Evolutionary conservation across 2,888 invertebrate genomes (phyloP), one percentile per base, ranked within the genome.

Genomic region (Euplagia quadripunctaria): DNA sequence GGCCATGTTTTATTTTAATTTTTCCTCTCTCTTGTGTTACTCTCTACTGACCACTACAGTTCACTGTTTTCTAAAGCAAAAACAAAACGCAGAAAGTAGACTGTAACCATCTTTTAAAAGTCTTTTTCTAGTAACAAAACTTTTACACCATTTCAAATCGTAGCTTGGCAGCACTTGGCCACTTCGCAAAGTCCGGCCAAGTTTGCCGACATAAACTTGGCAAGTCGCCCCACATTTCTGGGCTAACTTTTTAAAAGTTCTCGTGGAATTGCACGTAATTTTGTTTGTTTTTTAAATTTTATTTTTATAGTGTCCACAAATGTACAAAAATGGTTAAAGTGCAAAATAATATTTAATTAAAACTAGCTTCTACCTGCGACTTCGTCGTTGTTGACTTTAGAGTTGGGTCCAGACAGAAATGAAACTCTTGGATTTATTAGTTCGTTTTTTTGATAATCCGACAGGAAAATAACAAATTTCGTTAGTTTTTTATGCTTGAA

Each of bases 221-320:
- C 75, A 55, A 71, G 72, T 77, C 76, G 73, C 49, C 67, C 68
- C 65, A 68, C 76, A 84, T 81, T 77, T 73, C 43, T 71, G 16
- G 74, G 41, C 41, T 58, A 74, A 81, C 68, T 81, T 84, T 70
- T 68, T 77, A 66, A 75, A 78, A 84, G 78, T 75, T 83, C n/a
- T 20, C 42, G 68, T 51, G 43, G 16, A 68, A 72, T 64, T 68
- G 68, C 77, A 80, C 76, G 80, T 84, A 70, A 76, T 70, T 75
- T 83, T 75, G 55, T 73, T 70, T 70, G 52, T 66, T 67, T 70
- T 61, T 14, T 2, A 12, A 43, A 67, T 70, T 71, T 72, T 12
- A 20, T 52, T 71, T 71, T 63, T 14, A 0, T 7, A 14, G 14
- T 14, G 12, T 31, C 61, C 61, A 14, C 31, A 14, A 61, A 61